phyloP scores from a whole-genome alignment of 2,888 invertebrate species.

The Ennomos erosarius region DNA sequence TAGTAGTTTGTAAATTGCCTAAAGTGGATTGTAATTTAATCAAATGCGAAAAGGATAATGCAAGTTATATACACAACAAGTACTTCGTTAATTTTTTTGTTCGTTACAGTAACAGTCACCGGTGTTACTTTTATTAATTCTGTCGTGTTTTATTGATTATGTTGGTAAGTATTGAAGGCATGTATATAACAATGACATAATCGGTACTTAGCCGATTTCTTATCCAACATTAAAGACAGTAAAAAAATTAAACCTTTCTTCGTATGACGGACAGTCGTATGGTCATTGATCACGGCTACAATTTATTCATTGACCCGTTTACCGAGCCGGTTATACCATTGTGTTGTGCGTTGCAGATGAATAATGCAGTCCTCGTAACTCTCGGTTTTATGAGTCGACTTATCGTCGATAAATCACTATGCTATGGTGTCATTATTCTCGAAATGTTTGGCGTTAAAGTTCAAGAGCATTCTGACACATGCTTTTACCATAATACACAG shows the following conservation, averaged over 20 bases:
- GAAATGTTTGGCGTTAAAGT: slow-evolving; percentile 40
- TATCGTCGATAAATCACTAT: slow-evolving; percentile 54
- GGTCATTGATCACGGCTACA: slow-evolving; percentile 53
- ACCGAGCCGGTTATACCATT: slow-evolving; percentile 56
- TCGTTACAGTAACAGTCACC: too few species aligned
- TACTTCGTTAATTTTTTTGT: too few species aligned
- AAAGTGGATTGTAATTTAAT: slow-evolving; percentile 11
- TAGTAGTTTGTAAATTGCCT: slow-evolving; percentile 12
- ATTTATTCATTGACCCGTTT: slow-evolving; percentile 57
- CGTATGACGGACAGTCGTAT: slow-evolving; percentile 33
- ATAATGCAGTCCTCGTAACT: slow-evolving; percentile 66
- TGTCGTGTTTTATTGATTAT: background rate
- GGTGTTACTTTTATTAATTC: too few species aligned
- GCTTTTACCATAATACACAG: slow-evolving; percentile 20
- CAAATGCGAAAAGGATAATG: slow-evolving; percentile 4
- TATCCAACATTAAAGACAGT: slow-evolving; percentile 9
- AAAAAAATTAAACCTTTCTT: slow-evolving; percentile 26
- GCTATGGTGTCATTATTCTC: slow-evolving; percentile 46
- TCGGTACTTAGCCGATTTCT: background rate
- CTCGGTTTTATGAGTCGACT: slow-evolving; percentile 57
- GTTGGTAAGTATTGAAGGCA: background rate
- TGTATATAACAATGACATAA: background rate
- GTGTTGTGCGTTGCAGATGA: slow-evolving; percentile 58
- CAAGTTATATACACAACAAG: too few species aligned
- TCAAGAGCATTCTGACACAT: slow-evolving; percentile 42